Evolutionary conservation across 2,888 invertebrate genomes (phyloP), one percentile per base, ranked within the genome.

Genomic region (Phorcus lineatus): DNA sequence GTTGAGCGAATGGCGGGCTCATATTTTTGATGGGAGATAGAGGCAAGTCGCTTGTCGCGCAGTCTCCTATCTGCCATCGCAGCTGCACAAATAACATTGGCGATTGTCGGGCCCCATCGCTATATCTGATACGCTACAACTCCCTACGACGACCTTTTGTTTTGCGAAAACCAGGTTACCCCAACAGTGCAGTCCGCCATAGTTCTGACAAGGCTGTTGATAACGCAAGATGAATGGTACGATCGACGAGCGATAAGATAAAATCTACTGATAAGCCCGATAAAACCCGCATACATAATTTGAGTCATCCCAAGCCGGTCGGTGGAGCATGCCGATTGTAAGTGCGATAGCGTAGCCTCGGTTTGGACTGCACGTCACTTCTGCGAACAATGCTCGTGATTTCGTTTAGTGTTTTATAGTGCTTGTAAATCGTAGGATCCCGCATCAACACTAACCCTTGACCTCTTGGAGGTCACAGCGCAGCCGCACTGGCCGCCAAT

Each of bases 391-490:
- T 54, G 75, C 75, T 22, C 22, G 75, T 75, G 75, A 53, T 75
- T 75, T 31, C 75, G 16, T 22, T 52, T 52, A 54, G 54, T 52
- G 75, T 53, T 75, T 75, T 75, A 54, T 52, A 75, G 24, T 55
- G 31, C 76, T 55, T 55, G 76, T 31, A 55, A 54, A 53, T 54
- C 76, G 76, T 36, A 28, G 28, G 76, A 76, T 31, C 54, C 52
- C 24, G 53, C 70, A 67, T 52, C 52, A 70, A 70, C 53, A 19
- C 67, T 53, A 47, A 66, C 28, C 78, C 53, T 53, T 53, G 66
- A 66, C 28, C 78, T 70, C 53, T 70, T 76, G 78, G 79, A 81
- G 85, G 85, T 87, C 84, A 88, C 82, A 81, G 86, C 86, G 87
- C 86, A 87, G 82, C 67, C 78, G 87, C 88, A 88, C 84, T 84